Base-by-base conservation (phyloP, 2,888 invertebrate genomes). In the Drosophila pseudotakahashii region DNA sequence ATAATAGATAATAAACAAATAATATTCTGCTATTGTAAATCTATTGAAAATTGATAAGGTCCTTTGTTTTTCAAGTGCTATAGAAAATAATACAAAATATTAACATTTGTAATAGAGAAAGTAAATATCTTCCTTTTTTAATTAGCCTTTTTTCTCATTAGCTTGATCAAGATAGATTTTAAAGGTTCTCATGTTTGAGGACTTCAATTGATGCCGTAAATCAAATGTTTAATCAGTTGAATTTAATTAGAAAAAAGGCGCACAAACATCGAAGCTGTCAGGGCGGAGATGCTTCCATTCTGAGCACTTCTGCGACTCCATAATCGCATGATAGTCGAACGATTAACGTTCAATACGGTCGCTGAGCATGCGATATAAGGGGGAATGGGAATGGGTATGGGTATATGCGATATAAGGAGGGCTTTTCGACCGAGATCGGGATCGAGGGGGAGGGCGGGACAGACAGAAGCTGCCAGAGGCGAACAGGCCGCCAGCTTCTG, bases 201-300 rank as follows among this genome's bases (percentile, higher is more conserved):
- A 11, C 36, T 26, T 19, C 4, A 32, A 48, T 23, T 62, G 76
- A 74, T 76, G 77, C 77, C 62, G 83, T 90, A 88, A 90, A 90
- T 91, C 90, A 90, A 86, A 78, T 79, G 81, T 68, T 78, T 89
- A 90, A 90, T 90, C 89, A 90, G 88, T 87, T 87, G 86, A 78
- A 89, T 87, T 87, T 89, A 91, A 89, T 90, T 90, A 91, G 90
- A 87, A 86, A 78, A 71, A 73, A 73, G 23, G 7, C 26, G 36
- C 71, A 77, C 70, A 76, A 77, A 69, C 76, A 76, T 75, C 70
- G 77, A 72, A 75, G 67, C 69, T 76, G 80, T 77, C 76, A 78
- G 50, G 76, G 62, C 59, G 73, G 62, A 58, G 70, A 67, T 44
- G 73, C 72, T 73, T 62, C 55, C 68, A 75, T 69, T 77, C 73